Conservation (phyloP, 2,797 vertebrate genomes). For the Harpagifer antarcticus region DNA sequence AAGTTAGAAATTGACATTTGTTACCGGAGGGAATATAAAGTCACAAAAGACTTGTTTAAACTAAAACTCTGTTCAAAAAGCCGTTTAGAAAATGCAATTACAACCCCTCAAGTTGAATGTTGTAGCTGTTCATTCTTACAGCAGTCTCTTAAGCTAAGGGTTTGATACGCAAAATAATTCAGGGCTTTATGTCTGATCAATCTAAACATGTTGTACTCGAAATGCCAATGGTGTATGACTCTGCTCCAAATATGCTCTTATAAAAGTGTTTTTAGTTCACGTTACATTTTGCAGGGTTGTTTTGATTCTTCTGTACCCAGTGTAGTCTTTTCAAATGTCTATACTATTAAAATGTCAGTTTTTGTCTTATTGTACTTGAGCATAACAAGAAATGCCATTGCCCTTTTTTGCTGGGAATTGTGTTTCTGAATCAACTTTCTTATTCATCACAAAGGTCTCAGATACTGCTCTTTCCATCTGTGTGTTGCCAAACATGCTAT, state of each 20-base stretch:
- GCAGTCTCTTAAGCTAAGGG: constrained; percentile 3
- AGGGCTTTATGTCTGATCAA: constrained; percentile 6
- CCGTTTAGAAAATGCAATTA: constrained; percentile 7
- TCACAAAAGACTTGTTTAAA: constrained; percentile 25
- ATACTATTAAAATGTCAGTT: constrained; percentile 15
- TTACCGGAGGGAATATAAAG: constrained; percentile 10
- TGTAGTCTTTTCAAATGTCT: constrained; percentile 3
- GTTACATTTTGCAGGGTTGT: constrained; percentile 17
- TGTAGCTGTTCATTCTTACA: constrained; percentile 16
- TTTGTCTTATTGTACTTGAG: constrained; percentile 14
- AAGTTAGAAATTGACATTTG: constrained; percentile 14
- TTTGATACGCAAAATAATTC: constrained; percentile 7
- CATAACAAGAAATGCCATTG: constrained; percentile 19
- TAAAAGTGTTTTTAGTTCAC: constrained; percentile 24
- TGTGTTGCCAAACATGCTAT: constrained; percentile 87
- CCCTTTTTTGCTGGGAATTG: constrained; percentile 22
- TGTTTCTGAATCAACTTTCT: constrained; percentile 48
- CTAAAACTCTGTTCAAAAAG: constrained; percentile 10
- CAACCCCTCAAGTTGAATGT: constrained; percentile 3
- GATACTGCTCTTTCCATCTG: constrained; percentile 54
- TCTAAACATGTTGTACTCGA: constrained; percentile 27
- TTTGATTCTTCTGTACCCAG: background rate
- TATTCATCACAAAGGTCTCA: constrained; percentile 42
- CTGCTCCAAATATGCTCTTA: constrained; percentile 42
- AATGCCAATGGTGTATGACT: constrained; percentile 75